Evolutionary conservation across 2,888 invertebrate species (phyloP), one percentile per base, ranked within the genome.

Genomic region (Clepsis dumicolana): DNA sequence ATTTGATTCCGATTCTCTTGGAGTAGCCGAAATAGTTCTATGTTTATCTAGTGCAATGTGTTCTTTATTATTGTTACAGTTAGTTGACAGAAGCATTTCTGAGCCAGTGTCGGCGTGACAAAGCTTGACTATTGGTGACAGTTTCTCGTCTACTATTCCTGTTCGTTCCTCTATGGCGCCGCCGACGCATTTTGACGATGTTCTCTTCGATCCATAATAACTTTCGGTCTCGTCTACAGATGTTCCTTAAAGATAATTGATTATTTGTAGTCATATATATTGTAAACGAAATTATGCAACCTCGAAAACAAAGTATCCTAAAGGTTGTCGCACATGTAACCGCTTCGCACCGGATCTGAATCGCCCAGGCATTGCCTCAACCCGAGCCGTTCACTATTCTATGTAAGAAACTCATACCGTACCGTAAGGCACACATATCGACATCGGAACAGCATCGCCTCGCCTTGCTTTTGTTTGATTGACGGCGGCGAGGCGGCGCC

Each of bases 151-250:
- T 8, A 89, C 67, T 0, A 80, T 74, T 41, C 76, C 77, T 8
- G 73, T 75, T 16, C 75, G 78, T 24, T 74, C 70, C 35, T 85
- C 83, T 18, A 78, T 35, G 35, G 75, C 57, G 25, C 83, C 84
- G 29, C 88, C 89, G 0, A 89, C 82, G 69, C 88, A 88, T 80
- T 90, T 90, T 0, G 89, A 86, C 2, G 87, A 86, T 14, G 83
- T 86, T 61, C 62, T 84, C 72, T 85, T 89, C 32, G 80, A 74
- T 14, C 82, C 81, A 70, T 83, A 85, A 73, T 80, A 82, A 70
- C 78, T 75, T 50, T 52, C 70, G 16, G 69, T 74, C 44, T 65
- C 65, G 35, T 75, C 74, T 65, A 71, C 80, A 12, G 69, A 73
- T 77, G 68, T 82, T 72, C 80, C 89, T 89, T 52, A 48, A 82